Conservation (phyloP, 2,888 invertebrate species). For the Teleiodes luculella region DNA sequence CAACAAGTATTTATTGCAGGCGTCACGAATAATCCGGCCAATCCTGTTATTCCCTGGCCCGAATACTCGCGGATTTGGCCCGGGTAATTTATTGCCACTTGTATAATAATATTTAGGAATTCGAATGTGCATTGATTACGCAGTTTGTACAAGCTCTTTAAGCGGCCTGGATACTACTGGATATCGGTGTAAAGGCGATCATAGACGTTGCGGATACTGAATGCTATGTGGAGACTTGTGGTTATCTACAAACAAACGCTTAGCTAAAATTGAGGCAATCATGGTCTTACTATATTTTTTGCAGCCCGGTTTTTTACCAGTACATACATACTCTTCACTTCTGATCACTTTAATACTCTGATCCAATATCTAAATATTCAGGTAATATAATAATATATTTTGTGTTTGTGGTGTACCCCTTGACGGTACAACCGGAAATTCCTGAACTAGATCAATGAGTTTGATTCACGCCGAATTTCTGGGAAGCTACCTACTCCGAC, state of each 20-base stretch:
- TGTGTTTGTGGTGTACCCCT: no score
- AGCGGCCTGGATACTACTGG: not conserved
- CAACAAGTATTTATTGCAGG: conserved; percentile 10
- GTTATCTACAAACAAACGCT: no score
- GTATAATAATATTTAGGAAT: conserved; percentile 16
- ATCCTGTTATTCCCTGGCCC: conserved; percentile 18
- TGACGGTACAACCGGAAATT: conserved; percentile 3
- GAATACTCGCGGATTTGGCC: conserved; percentile 12
- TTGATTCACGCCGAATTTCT: not conserved
- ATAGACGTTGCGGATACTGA: no score
- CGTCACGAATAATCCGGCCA: conserved; percentile 14
- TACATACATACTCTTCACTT: no score
- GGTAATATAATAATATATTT: no score
- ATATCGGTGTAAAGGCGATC: not conserved
- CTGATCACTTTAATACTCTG: no score
- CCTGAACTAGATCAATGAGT: not conserved
- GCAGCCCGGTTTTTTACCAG: no score
- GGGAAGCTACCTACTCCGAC: not conserved
- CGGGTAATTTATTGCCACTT: conserved; percentile 14
- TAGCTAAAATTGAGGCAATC: no score
- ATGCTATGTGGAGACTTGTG: no score
- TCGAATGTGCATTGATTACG: conserved; percentile 14
- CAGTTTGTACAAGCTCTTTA: conserved; percentile 10
- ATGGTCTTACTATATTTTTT: no score
- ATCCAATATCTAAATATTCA: no score